phyloP scores from a whole-genome alignment of 1,140 invertebrate species.

The Drosophila biarmipes region DNA sequence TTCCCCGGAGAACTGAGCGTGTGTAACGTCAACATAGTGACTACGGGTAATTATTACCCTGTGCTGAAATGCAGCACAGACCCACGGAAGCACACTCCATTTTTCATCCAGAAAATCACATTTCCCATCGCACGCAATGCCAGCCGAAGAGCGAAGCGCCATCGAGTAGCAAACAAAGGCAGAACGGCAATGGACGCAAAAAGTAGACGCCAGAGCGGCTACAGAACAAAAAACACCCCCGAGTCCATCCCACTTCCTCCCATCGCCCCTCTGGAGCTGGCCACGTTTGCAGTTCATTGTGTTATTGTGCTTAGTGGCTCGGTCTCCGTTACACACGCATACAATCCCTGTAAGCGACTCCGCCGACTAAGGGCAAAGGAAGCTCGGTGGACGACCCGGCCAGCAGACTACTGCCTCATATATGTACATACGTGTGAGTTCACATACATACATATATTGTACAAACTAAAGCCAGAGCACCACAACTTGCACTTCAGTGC shows the following conservation, averaged over 20 bases:
- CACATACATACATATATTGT: neutral
- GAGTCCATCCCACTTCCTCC: slow-evolving; percentile 2
- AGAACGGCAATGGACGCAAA: slow-evolving; percentile 56
- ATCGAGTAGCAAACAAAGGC: slow-evolving; percentile 71
- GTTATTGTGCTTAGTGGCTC: slow-evolving; percentile 78
- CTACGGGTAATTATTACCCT: slow-evolving; percentile 21
- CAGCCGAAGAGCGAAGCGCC: slow-evolving; percentile 41
- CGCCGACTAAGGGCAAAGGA: slow-evolving; percentile 13
- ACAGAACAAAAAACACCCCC: slow-evolving; percentile 61
- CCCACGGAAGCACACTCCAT: slow-evolving; percentile 50
- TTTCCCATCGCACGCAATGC: slow-evolving; percentile 61
- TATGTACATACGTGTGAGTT: neutral
- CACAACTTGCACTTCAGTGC: slow-evolving; percentile 50
- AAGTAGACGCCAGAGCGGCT: slow-evolving; percentile 51
- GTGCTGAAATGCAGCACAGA: slow-evolving; percentile 1
- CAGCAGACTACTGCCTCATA: slow-evolving; percentile 56
- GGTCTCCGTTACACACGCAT: slow-evolving; percentile 73
- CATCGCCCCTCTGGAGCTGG: slow-evolving; percentile 20
- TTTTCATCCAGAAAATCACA: slow-evolving; percentile 66
- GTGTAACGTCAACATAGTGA: slow-evolving; percentile 1
- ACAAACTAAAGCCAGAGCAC: slow-evolving; percentile 40
- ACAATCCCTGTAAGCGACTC: slow-evolving; percentile 67
- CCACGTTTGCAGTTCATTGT: slow-evolving; percentile 78
- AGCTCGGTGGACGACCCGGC: slow-evolving; percentile 7
- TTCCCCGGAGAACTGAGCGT: neutral